phyloP scores from a whole-genome alignment of 2,888 invertebrate genomes.

The Heteromurus nitidus region DNA sequence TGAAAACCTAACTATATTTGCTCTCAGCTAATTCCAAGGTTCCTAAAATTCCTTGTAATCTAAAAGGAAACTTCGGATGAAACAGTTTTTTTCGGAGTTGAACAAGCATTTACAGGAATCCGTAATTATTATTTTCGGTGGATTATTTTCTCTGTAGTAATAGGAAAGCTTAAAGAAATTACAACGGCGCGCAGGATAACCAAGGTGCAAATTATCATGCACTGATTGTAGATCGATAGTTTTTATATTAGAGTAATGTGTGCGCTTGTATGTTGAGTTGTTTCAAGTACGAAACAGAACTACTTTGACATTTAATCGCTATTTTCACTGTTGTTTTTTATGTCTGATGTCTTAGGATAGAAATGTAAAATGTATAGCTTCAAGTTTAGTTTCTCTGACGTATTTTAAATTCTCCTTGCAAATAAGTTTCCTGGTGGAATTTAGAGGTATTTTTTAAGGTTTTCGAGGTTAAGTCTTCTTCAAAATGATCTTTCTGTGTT shows the following conservation, averaged over 20 bases:
- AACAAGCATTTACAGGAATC: no score
- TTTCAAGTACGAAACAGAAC: no score
- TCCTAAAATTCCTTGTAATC: constrained; percentile 13
- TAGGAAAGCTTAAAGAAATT: not conserved
- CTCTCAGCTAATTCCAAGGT: constrained; percentile 29
- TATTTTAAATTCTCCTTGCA: not conserved
- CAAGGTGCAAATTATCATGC: not conserved
- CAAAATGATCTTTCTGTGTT: constrained; percentile 37
- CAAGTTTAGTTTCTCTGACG: not conserved
- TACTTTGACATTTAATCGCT: no score
- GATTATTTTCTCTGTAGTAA: not conserved
- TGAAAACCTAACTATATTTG: not conserved
- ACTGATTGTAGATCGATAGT: not conserved
- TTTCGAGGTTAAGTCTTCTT: constrained; percentile 3
- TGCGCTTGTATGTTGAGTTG: not conserved
- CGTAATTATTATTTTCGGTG: not conserved
- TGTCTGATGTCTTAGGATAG: not conserved
- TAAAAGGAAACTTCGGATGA: no score
- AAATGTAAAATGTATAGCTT: not conserved
- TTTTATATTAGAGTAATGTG: not conserved
- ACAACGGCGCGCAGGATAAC: not conserved
- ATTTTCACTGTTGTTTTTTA: no score
- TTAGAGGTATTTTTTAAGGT: not conserved
- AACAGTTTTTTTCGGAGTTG: no score
- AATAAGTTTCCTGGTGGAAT: not conserved